Evolutionary conservation across 1,140 invertebrate species (phyloP).

Genomic region (Papilio dardanus): DNA sequence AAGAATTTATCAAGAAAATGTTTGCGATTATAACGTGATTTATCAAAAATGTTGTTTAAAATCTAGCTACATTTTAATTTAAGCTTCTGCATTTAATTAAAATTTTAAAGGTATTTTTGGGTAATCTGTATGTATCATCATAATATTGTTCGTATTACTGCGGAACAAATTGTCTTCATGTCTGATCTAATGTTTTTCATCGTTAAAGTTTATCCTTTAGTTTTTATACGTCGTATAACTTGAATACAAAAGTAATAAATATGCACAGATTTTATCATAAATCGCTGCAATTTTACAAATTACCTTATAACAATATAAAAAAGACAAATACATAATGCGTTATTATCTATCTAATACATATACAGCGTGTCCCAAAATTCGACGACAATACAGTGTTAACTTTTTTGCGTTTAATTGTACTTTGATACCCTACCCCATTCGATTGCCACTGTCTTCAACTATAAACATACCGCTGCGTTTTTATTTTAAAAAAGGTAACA

Average conservation of each 20-base stretch:
- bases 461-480: no score
- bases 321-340: background rate
- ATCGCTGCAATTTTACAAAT: constrained; percentile 1
- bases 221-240: background rate
- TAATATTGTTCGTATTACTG: constrained; percentile 1
- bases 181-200: background rate
- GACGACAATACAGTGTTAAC: no score
- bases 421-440: no score
- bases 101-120: background rate
- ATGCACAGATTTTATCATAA: background rate
- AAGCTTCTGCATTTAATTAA: no score
- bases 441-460: no score
- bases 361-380: no score
- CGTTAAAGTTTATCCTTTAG: background rate
- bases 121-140: background rate
- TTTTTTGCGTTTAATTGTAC: no score
- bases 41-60: background rate
- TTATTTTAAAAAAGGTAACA: no score
- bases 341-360: background rate
- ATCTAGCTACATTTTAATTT: background rate
- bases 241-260: background rate
- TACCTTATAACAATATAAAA: background rate
- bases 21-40: background rate
- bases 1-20: background rate
- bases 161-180: background rate